Base-by-base conservation (phyloP, 2,888 invertebrate species). In the Agrochola circellaris region DNA sequence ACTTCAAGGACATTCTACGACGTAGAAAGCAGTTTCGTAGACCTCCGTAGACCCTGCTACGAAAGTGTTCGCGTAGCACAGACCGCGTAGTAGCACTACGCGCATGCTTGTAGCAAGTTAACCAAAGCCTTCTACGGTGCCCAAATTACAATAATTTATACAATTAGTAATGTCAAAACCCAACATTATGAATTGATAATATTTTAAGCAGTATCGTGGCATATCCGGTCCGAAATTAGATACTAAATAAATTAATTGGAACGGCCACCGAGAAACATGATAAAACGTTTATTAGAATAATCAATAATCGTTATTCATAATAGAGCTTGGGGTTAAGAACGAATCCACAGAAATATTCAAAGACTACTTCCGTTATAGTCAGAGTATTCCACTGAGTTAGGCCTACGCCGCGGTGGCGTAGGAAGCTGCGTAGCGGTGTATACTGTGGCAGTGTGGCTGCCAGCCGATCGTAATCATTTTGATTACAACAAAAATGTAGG, bases 31-130 rank as follows among this genome's bases (percentile, higher is more conserved):
- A 17, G 13, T 20, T 42, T 74, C 74, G 74, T 74, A 74, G 45
- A 58, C 45, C 34, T 38, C 38, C 42, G 75, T 75, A 75, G 75
- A 30, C 9, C 51, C 20, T 8, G 68, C 69, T 79, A 76, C 79
- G 48, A 58, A 58, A 67, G n/a, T 58, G 13, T 7, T 7, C 30
- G 42, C 9, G 51, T 51, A 74, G 38, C 75, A 13, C 42, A 9
- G n/a, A 54, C 30, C 20, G 75, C 54, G 75, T 54, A 62, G 77
- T 45, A 17, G 60, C 15, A 38, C 58, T 73, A 73, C 30, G 20
- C 42, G 15, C 30, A 17, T 17, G 9, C 17, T 30, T 26, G 30
- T 23, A 62, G 45, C 42, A 45, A 62, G 42, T 65, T 26, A 65
- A 45, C 20, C 45, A 26, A 45, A 65, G 11, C 11, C 26, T 34